Conservation (phyloP, 1,140 invertebrate species). For the Hermetia illucens region DNA sequence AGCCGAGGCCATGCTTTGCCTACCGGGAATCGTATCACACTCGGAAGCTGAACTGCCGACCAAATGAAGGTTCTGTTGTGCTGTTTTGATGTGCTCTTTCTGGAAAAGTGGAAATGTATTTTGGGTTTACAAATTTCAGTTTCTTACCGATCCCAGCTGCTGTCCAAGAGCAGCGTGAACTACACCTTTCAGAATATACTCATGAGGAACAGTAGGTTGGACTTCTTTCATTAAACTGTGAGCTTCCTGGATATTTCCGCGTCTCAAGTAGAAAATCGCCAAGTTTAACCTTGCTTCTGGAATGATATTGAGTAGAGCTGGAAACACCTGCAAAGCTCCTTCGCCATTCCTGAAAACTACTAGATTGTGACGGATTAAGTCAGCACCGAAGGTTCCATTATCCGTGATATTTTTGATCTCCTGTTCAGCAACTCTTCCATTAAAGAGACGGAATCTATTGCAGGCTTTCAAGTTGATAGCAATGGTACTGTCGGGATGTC, state of each 20-base stretch:
- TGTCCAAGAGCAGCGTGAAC: constrained; percentile 89
- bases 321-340: constrained; percentile 80
- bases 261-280: constrained; percentile 87
- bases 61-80: constrained; percentile 91
- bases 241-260: constrained; percentile 82
- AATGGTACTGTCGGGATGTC: constrained; percentile 85
- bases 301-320: constrained; percentile 84
- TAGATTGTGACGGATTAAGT: constrained; percentile 89
- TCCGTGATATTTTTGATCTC: constrained; percentile 69
- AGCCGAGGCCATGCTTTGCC: constrained; percentile 95
- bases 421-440: constrained; percentile 83
- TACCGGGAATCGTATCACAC: constrained; percentile 85
- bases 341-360: constrained; percentile 93
- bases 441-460: constrained; percentile 66
- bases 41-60: constrained; percentile 92
- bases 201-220: constrained; percentile 84
- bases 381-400: constrained; percentile 77
- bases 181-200: constrained; percentile 94
- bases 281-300: constrained; percentile 94
- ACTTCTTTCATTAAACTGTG: constrained; percentile 83
- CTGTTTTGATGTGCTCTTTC: constrained; percentile 86
- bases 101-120: constrained; percentile 30
- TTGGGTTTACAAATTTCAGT: neutral
- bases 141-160: constrained; percentile 70
- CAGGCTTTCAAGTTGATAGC: constrained; percentile 87